Base-by-base conservation (phyloP, 2,888 invertebrate genomes). In the Cryptophagus acutangulus region DNA sequence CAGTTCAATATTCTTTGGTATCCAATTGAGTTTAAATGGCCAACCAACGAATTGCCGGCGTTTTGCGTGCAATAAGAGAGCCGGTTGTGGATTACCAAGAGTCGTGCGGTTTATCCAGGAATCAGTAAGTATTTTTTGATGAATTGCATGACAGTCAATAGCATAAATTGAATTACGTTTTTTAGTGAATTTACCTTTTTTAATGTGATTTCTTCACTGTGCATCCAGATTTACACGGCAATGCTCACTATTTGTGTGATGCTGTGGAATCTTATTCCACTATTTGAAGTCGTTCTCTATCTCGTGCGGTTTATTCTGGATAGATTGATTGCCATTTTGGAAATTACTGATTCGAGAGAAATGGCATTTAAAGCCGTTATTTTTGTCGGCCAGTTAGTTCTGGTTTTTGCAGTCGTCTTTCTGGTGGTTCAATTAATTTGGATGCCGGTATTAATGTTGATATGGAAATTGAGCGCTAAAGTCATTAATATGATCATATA, bases 271-370 rank as follows among this genome's bases (percentile, higher is more conserved):
- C 39, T 62, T 33, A 49, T 59, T 29, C 63, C 63, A 4, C 40
- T 62, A 26, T 38, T 60, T 3, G 61, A 62, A 17, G 58, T 59
- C n/a, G 53, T 68, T 40, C 50, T 66, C 3, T 62, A 58, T 37
- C 54, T 66, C 13, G 39, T 58, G 4, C 49, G 67, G 34, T 69
- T 68, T 41, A 33, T 63, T 2, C 38, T 69, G 40, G 69, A 69
- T 43, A 67, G 64, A 48, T 35, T 58, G 13, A 62, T 69, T 12
- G 67, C 68, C 30, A 67, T 68, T 41, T 51, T 63, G 13, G 54
- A 64, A 47, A 59, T 64, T 0, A 33, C 48, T 8, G 55, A 56
- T 38, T 49, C 40, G 5, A 54, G 49, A 17, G 64, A 66, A 25
- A 58, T 59, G 39, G 41, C 57, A 2, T 45, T 62, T n/a, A 67